These are phyloP conservation scores for Panagrolaimus sp. DNA, from an alignment of 1,140 invertebrate genomes.

Conservation along the genomic window DNA sequence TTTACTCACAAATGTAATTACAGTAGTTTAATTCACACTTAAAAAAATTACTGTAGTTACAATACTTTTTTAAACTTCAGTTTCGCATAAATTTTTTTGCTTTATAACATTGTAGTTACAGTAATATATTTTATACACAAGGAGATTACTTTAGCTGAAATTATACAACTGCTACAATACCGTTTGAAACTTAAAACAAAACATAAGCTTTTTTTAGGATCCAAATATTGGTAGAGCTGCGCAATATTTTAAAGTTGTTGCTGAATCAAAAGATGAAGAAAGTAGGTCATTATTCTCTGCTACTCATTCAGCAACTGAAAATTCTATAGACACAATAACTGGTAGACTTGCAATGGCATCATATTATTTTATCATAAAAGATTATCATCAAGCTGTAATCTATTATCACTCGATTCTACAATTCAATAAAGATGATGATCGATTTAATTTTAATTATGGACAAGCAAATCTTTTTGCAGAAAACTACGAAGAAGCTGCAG, in stretches of 20 bases:
- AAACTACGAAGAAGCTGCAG: slow-evolving; percentile 88
- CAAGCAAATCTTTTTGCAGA: slow-evolving; percentile 86
- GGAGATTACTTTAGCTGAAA: no score
- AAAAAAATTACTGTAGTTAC: not conserved
- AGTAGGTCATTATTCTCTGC: slow-evolving; percentile 58
- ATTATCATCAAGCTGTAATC: slow-evolving; percentile 68
- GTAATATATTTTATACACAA: no score
- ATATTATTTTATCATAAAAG: slow-evolving; percentile 82
- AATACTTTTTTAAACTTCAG: no score
- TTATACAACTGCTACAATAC: no score
- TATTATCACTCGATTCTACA: slow-evolving; percentile 90
- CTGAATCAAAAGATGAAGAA: slow-evolving; percentile 87
- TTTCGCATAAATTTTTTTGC: no score
- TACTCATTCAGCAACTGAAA: no score
- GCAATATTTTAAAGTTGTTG: slow-evolving; percentile 90
- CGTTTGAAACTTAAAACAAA: not conserved
- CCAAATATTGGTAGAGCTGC: slow-evolving; percentile 89
- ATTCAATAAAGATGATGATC: slow-evolving; percentile 89
- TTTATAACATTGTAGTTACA: no score
- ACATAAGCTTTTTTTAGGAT: slow-evolving; percentile 67
- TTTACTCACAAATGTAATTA: not conserved
- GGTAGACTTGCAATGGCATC: slow-evolving; percentile 95
- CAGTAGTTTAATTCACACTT: not conserved
- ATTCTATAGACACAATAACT: slow-evolving; percentile 61
- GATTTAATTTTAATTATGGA: slow-evolving; percentile 93